Evolutionary conservation across 2,888 invertebrate species (phyloP).

Genomic region (Morpho deidamia): DNA sequence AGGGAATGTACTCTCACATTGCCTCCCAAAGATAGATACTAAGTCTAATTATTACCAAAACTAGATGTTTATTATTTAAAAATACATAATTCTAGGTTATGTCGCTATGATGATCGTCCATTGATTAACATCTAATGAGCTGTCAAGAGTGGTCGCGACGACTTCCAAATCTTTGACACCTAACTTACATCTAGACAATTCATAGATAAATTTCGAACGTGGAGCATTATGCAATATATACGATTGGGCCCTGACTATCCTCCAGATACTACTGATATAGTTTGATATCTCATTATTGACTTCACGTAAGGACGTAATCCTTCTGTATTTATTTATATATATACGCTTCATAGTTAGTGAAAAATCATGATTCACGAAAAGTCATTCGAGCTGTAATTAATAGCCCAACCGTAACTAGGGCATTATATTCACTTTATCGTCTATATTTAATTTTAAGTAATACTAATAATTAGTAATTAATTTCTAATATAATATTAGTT

Average conservation of each 20-base stretch:
- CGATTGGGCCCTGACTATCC: neutral
- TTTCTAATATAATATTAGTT: neutral
- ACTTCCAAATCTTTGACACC: constrained; percentile 27
- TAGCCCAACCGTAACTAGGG: neutral
- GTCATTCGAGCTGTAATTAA: too few species aligned
- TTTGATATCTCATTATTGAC: too few species aligned
- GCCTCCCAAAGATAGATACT: constrained; percentile 43
- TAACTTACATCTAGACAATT: constrained; percentile 36
- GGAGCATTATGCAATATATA: constrained; percentile 13
- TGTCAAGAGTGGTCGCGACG: constrained; percentile 30
- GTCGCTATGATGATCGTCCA: constrained; percentile 32
- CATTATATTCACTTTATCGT: constrained; percentile 11
- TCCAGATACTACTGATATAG: too few species aligned
- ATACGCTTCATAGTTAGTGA: too few species aligned
- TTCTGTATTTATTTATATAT: too few species aligned
- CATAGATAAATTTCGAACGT: constrained; percentile 18
- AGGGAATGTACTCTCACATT: constrained; percentile 66
- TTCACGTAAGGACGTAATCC: too few species aligned
- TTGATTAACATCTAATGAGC: constrained; percentile 32
- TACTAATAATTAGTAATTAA: neutral
- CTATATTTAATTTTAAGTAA: neutral
- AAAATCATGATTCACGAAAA: too few species aligned
- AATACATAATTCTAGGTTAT: constrained; percentile 44
- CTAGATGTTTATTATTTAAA: constrained; percentile 37
- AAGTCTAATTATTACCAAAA: constrained; percentile 43